Percentiles rank a stretch among this genome's conserved stretches.
Conservation (phyloP, 92 coral and sea anemone genomes). For the Nematostella vectensis region DNA sequence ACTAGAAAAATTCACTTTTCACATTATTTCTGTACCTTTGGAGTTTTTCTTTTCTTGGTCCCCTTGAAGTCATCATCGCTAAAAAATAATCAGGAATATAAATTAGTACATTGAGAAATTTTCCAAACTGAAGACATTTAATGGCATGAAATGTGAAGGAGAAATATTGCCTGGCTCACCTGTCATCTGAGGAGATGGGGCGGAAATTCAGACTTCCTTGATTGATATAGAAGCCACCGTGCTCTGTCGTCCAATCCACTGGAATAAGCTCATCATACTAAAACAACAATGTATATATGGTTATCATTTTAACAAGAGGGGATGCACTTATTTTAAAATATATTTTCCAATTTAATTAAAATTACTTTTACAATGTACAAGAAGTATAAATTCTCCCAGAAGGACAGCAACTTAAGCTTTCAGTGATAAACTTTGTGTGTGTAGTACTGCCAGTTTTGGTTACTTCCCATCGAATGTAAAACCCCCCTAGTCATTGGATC, state of each 20-base stretch:
- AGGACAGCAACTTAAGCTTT: too few relatives aligned
- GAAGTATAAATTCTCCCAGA: too few relatives aligned
- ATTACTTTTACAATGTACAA: too few relatives aligned
- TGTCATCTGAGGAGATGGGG: conserved; percentile 70
- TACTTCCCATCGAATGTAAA: too few relatives aligned
- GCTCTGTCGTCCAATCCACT: conserved; percentile 99
- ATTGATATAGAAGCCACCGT: conserved; percentile 97
- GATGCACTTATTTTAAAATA: neutral
- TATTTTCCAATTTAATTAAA: neutral
- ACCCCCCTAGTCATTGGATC: too few relatives aligned
- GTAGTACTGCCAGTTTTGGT: too few relatives aligned
- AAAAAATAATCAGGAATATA: conserved; percentile 1
- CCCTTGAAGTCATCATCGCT: conserved; percentile 79
- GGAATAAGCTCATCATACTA: conserved; percentile 96
- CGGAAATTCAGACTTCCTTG: conserved; percentile 86
- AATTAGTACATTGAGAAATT: neutral
- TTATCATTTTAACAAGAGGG: neutral
- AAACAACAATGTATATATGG: too few relatives aligned
- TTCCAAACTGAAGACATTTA: neutral
- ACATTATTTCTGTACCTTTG: conserved; percentile 52
- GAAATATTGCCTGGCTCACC: too few relatives aligned
- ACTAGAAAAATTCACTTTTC: neutral
- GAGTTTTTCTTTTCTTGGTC: conserved; percentile 70
- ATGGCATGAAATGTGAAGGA: too few relatives aligned
- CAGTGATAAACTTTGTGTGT: too few relatives aligned